Percentiles rank a stretch among this genome's conserved stretches.
phyloP scores from a whole-genome alignment of 2,888 invertebrate species.

The Acholoe squamosa region DNA sequence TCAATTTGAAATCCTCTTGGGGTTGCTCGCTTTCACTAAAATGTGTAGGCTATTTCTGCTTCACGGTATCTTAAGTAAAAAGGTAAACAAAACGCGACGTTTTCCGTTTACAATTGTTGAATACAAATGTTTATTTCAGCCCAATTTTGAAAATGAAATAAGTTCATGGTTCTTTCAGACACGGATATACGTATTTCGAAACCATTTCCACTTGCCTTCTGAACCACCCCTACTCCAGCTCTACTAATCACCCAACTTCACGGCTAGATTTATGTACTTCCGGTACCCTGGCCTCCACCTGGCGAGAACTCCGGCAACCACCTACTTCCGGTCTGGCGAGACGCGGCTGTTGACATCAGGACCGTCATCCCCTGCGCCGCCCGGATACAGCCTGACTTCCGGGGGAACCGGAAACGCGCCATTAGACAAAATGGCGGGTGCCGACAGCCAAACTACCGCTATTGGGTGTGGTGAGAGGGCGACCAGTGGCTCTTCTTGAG shows the following conservation, averaged over 20 bases:
- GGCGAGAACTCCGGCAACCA: conserved; percentile 37
- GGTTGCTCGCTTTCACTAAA: no score
- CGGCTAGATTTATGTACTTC: conserved; percentile 58
- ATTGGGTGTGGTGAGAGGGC: no score
- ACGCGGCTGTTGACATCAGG: conserved; percentile 48
- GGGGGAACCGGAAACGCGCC: conserved; percentile 45
- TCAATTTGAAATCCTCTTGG: no score
- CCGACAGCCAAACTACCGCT: conserved; percentile 39
- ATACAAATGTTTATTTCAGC: no score
- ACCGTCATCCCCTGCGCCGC: conserved; percentile 13
- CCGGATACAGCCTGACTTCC: conserved; percentile 54
- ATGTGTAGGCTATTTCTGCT: no score
- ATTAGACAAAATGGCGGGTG: conserved; percentile 50
- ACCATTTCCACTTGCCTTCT: no score
- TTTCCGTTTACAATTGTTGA: no score
- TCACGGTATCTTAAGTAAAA: no score
- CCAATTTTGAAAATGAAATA: no score
- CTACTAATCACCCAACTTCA: conserved; percentile 34
- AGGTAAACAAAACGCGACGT: no score
- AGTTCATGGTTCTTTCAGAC: no score
- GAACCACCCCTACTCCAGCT: neutral
- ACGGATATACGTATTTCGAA: no score
- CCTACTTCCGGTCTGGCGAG: conserved; percentile 46
- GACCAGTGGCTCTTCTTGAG: neutral
- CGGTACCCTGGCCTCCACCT: conserved; percentile 38